These are phyloP conservation scores for Anas georgica DNA, from an alignment of 2,797 vertebrate genomes.

Conservation along the genomic window DNA sequence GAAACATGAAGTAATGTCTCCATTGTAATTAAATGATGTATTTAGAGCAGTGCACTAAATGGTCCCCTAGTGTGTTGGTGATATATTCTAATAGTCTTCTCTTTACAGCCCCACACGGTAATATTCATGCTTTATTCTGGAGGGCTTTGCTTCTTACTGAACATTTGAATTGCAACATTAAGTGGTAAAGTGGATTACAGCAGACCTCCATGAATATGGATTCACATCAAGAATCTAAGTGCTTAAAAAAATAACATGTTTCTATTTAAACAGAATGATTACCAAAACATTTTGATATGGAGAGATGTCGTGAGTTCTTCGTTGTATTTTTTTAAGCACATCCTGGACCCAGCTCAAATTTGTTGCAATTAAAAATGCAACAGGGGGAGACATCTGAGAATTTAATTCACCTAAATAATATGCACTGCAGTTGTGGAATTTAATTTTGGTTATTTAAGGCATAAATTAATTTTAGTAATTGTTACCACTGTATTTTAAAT, in stretches of 20 bases:
- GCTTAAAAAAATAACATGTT: conserved; percentile 84
- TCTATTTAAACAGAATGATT: conserved; percentile 81
- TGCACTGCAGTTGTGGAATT: conserved; percentile 69
- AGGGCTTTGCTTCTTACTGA: conserved; percentile 87
- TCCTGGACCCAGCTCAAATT: conserved; percentile 57
- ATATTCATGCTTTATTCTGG: conserved; percentile 97
- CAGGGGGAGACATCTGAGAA: conserved; percentile 44
- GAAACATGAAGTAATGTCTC: conserved; percentile 99
- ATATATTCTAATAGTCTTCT: conserved; percentile 98
- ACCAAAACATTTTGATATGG: conserved; percentile 80
- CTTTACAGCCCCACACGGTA: conserved; percentile 89
- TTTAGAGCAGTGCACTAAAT: conserved; percentile 95
- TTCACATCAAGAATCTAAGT: conserved; percentile 83
- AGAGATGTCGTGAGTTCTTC: conserved; percentile 54
- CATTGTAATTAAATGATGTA: conserved; percentile 96
- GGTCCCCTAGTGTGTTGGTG: conserved; percentile 93
- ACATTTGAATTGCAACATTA: conserved; percentile 95
- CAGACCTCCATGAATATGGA: conserved; percentile 85
- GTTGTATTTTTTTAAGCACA: background rate
- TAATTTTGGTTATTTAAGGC: conserved; percentile 75
- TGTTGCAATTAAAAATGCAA: conserved; percentile 73
- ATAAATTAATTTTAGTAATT: conserved; percentile 78
- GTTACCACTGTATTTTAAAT: conserved; percentile 66
- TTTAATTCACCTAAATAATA: conserved; percentile 76
- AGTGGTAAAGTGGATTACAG: conserved; percentile 92